A percentile compares a stretch with the other conserved stretches of the same genome.
Evolutionary conservation across 1,140 invertebrate species (phyloP).

Genomic region (Hirudo medicinalis): DNA sequence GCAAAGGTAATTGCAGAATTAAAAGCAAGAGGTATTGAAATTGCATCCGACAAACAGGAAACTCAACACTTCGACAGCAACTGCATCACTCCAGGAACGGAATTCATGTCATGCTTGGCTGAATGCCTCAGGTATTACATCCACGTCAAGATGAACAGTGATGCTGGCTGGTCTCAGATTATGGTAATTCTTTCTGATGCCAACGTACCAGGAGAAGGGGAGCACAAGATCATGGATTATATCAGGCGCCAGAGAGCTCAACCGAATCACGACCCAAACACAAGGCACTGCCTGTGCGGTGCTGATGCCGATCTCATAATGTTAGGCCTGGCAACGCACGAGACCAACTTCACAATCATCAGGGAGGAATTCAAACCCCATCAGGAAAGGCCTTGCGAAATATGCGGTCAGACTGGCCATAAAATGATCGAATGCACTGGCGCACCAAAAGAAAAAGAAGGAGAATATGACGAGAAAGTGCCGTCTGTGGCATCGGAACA

Average conservation of each 20-base stretch:
- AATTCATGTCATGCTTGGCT: constrained; percentile 90
- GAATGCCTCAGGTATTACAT: constrained; percentile 90
- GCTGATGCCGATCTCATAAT: constrained; percentile 81
- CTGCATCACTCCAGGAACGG: constrained; percentile 95
- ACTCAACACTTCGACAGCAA: constrained; percentile 92
- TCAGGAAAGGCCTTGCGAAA: constrained; percentile 83
- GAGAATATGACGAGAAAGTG: constrained; percentile 29
- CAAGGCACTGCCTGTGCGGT: constrained; percentile 89
- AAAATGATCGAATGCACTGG: constrained; percentile 90
- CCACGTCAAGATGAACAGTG: constrained; percentile 80
- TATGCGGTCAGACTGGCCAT: constrained; percentile 86
- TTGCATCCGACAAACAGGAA: constrained; percentile 80
- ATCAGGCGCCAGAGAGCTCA: constrained; percentile 84
- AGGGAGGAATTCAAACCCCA: constrained; percentile 97
- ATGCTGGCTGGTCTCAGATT: constrained; percentile 85
- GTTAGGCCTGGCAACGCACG: constrained; percentile 93
- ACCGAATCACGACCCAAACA: constrained; percentile 92
- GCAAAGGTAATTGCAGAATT: constrained; percentile 49
- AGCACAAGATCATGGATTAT: constrained; percentile 99
- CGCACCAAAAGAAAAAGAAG: constrained; percentile 41
- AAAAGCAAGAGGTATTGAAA: constrained; percentile 55
- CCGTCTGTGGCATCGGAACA: constrained; percentile 28
- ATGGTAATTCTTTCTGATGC: constrained; percentile 93
- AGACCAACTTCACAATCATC: constrained; percentile 82
- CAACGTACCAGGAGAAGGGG: constrained; percentile 94